phyloP scores from a whole-genome alignment of 2,113 vertebrate species.

The Ameiurus melas region DNA sequence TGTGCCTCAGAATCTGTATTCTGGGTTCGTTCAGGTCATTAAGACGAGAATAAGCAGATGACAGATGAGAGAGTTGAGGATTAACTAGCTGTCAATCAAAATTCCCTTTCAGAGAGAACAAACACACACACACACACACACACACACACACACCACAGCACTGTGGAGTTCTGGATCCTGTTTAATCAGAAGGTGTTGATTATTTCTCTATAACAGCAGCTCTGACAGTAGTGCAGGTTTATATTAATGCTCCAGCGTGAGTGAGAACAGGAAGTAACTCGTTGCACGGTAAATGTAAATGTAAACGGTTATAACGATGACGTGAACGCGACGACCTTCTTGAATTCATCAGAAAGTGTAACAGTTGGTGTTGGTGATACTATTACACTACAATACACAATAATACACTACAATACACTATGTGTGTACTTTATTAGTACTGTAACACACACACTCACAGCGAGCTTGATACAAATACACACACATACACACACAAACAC shows the following conservation, averaged over 20 bases:
- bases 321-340: too few relatives aligned
- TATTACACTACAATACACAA: too few relatives aligned
- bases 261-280: not conserved
- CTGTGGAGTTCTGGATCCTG: not conserved
- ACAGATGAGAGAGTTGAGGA: constrained; percentile 14
- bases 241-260: not conserved
- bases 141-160: not conserved
- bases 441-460: not conserved
- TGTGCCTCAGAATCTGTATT: not conserved
- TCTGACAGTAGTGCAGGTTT: not conserved
- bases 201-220: not conserved
- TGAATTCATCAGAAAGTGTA: too few relatives aligned
- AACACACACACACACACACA: not conserved
- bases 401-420: too few relatives aligned
- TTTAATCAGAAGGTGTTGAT: not conserved
- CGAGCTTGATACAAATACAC: not conserved
- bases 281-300: too few relatives aligned
- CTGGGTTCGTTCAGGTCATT: not conserved
- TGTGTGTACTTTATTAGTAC: not conserved
- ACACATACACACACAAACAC: too few relatives aligned
- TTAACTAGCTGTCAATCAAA: constrained; percentile 10
- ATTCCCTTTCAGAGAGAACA: not conserved
- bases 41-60: not conserved
- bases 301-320: too few relatives aligned
- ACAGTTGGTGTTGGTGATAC: not conserved